Conservation (phyloP, 2,888 invertebrate species). For the Drosophila quinaria region DNA sequence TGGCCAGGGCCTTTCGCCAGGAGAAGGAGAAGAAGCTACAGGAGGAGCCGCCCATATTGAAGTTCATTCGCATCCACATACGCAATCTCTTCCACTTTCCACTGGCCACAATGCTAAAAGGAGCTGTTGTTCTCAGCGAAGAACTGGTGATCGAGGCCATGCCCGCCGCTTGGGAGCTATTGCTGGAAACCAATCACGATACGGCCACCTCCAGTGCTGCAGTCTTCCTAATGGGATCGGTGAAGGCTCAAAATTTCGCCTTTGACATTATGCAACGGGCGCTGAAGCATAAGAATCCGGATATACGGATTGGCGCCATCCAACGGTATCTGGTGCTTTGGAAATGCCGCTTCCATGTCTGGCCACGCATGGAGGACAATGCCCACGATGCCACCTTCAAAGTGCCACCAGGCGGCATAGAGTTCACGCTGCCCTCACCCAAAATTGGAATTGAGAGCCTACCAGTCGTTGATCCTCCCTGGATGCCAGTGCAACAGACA, state of each 20-base stretch:
- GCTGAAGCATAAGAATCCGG: conserved; percentile 93
- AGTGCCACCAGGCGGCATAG: conserved; percentile 99
- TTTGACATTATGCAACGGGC: conserved; percentile 95
- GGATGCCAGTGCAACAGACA: conserved; percentile 99
- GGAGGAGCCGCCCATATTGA: conserved; percentile 90
- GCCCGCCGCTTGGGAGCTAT: conserved; percentile 97
- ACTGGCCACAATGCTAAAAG: conserved; percentile 94
- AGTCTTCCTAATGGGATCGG: conserved; percentile 96
- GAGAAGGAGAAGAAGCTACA: conserved; percentile 86
- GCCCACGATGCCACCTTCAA: conserved; percentile 96
- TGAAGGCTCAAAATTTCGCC: conserved; percentile 95
- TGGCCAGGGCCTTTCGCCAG: conserved; percentile 83
- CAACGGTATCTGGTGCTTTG: conserved; percentile 96
- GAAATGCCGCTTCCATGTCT: conserved; percentile 98
- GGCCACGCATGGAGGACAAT: conserved; percentile 99
- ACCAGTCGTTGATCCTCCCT: conserved; percentile 98
- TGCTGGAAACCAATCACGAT: conserved; percentile 96
- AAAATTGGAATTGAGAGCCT: conserved; percentile 98
- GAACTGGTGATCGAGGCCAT: conserved; percentile 95
- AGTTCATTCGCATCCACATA: conserved; percentile 92
- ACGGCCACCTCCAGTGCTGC: conserved; percentile 94
- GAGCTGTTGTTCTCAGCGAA: conserved; percentile 94
- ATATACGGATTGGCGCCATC: conserved; percentile 93
- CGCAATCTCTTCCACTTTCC: conserved; percentile 96
- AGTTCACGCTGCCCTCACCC: conserved; percentile 99